Evolutionary conservation across 1,140 invertebrate species (phyloP).

Genomic region (Heliconius congener): DNA sequence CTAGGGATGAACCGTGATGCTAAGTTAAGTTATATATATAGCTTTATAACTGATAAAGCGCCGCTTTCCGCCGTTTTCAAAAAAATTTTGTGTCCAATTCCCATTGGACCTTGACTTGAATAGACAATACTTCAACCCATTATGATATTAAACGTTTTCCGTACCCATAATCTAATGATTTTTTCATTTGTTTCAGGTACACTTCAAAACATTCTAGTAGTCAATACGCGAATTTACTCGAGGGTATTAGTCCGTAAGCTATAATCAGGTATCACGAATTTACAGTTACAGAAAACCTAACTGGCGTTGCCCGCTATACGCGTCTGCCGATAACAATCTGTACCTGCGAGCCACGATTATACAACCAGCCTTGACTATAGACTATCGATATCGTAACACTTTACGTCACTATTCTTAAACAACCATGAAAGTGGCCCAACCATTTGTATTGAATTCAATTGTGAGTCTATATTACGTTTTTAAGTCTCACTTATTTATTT

Average conservation of each 20-base stretch:
- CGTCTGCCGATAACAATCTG: conserved; percentile 48
- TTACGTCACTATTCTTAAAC: conserved; percentile 51
- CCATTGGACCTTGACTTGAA: no score
- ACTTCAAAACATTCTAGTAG: neutral
- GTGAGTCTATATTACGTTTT: neutral
- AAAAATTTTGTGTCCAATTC: no score
- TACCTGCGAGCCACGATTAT: conserved; percentile 47
- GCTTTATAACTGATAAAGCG: no score
- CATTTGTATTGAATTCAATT: conserved; percentile 15
- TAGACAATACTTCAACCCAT: no score
- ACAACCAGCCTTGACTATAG: conserved; percentile 43
- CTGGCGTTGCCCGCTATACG: conserved; percentile 32
- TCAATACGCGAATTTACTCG: neutral
- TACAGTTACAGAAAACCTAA: neutral
- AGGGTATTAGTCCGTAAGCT: conserved; percentile 1
- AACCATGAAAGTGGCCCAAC: conserved; percentile 33
- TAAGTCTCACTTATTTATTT: neutral
- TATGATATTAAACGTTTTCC: no score
- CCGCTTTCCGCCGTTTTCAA: no score
- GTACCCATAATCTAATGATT: neutral
- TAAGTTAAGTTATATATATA: no score
- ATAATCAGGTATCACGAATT: conserved; percentile 20
- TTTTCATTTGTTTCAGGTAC: conserved; percentile 27
- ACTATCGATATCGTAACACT: conserved; percentile 55
- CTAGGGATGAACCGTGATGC: no score